phyloP scores from a whole-genome alignment of 2,113 vertebrate species.

The Neofelis nebulosa region DNA sequence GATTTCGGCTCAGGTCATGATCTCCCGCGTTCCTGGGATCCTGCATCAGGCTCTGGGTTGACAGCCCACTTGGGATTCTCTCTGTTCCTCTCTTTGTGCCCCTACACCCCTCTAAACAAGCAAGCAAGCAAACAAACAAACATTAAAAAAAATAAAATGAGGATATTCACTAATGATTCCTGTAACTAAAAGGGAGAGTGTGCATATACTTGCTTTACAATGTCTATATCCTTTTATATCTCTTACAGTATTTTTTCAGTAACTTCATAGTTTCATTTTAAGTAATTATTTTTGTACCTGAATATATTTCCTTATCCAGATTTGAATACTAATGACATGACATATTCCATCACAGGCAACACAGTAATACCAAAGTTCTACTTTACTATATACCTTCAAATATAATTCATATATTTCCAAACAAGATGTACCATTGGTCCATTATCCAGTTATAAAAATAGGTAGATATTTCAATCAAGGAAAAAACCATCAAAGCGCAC shows the following conservation, averaged over 20 bases:
- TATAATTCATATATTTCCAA: not conserved
- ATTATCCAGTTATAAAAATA: not conserved
- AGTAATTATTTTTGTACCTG: not conserved
- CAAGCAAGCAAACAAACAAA: too few relatives aligned
- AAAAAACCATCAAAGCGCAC: not conserved
- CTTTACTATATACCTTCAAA: not conserved
- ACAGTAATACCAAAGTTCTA: too few relatives aligned
- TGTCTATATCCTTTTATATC: not conserved
- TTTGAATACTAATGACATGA: not conserved
- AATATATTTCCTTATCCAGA: not conserved
- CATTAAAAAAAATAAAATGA: not conserved
- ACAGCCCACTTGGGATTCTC: too few relatives aligned
- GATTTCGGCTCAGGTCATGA: too few relatives aligned
- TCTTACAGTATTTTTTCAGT: not conserved
- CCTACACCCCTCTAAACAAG: too few relatives aligned
- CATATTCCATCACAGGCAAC: not conserved
- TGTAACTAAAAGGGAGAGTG: not conserved
- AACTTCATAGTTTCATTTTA: not conserved
- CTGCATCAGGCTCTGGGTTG: too few relatives aligned
- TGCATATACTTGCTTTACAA: not conserved
- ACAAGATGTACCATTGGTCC: not conserved
- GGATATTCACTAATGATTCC: not conserved
- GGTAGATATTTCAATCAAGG: not conserved
- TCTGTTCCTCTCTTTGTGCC: too few relatives aligned
- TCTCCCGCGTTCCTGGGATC: too few relatives aligned